These are phyloP conservation scores for Oeneis ivallda DNA, from an alignment of 2,888 invertebrate genomes.

Conservation along the genomic window DNA sequence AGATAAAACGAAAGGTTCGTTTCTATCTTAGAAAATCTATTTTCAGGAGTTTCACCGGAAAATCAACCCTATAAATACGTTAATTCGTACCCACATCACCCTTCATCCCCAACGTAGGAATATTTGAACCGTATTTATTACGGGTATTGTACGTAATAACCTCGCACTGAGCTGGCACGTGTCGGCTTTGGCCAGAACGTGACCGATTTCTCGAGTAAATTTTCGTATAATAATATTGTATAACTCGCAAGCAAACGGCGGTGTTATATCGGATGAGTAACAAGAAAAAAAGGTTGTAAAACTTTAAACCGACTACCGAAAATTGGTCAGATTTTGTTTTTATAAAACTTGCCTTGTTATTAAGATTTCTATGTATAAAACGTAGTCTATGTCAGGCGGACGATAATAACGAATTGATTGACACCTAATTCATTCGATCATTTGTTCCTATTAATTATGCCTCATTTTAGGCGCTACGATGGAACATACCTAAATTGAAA, in stretches of 20 bases:
- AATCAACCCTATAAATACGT: slow-evolving; percentile 20
- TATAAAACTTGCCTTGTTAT: too few relatives aligned
- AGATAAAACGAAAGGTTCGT: not conserved
- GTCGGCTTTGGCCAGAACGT: slow-evolving; percentile 12
- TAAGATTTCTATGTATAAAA: too few relatives aligned
- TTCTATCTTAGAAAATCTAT: not conserved
- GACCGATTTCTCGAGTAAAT: slow-evolving; percentile 10
- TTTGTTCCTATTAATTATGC: too few relatives aligned
- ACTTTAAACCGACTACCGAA: too few relatives aligned
- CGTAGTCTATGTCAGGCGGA: too few relatives aligned
- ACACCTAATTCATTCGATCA: too few relatives aligned
- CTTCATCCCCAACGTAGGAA: slow-evolving; percentile 15
- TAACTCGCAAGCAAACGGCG: not conserved
- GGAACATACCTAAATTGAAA: too few relatives aligned
- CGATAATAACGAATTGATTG: too few relatives aligned
- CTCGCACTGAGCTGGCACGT: slow-evolving; percentile 18
- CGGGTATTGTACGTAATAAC: slow-evolving; percentile 13
- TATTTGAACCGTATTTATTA: slow-evolving; percentile 23
- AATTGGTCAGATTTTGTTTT: too few relatives aligned
- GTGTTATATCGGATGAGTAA: not conserved
- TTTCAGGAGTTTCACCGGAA: not conserved
- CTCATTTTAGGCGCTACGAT: too few relatives aligned
- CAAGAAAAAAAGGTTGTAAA: too few relatives aligned
- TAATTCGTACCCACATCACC: slow-evolving; percentile 18
- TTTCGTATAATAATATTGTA: slow-evolving; percentile 3